phyloP scores from a whole-genome alignment of 2,113 vertebrate genomes.

The Istiophorus platypterus region DNA sequence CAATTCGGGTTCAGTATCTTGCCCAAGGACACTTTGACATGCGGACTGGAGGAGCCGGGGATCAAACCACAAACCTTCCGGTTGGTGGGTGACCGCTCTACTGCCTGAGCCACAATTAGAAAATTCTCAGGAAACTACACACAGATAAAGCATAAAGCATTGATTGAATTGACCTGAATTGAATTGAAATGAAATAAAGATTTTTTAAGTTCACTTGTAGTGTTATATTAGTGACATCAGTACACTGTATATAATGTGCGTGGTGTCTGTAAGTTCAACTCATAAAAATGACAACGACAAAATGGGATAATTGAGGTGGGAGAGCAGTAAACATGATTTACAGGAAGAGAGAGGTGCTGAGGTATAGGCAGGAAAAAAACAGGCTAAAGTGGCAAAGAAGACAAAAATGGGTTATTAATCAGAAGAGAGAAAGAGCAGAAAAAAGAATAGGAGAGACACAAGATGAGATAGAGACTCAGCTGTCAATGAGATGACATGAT shows the following conservation, averaged over 20 bases:
- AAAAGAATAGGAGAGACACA: neutral
- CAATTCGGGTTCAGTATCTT: no score
- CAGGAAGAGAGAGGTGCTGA: neutral
- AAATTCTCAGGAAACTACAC: neutral
- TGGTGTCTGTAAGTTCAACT: neutral
- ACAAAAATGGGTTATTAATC: slow-evolving; percentile 1
- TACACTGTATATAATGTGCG: neutral
- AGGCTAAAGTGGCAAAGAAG: neutral
- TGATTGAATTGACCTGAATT: no score
- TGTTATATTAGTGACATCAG: neutral
- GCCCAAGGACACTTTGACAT: no score
- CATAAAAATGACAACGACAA: slow-evolving; percentile 5
- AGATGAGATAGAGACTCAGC: neutral
- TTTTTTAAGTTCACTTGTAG: no score
- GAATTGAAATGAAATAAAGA: no score
- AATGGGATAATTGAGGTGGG: neutral
- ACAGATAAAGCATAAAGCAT: no score
- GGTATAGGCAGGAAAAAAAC: slow-evolving; percentile 9
- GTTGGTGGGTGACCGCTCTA: no score
- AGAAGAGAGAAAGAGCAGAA: neutral
- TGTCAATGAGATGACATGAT: slow-evolving; percentile 6
- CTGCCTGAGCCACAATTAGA: no score
- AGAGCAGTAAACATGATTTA: slow-evolving; percentile 33
- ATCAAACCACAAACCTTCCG: no score
- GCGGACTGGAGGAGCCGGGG: no score